Percentiles rank a stretch among this genome's conserved stretches.
Evolutionary conservation across 1,140 invertebrate species (phyloP).

Genomic region (Ceratina australensis): DNA sequence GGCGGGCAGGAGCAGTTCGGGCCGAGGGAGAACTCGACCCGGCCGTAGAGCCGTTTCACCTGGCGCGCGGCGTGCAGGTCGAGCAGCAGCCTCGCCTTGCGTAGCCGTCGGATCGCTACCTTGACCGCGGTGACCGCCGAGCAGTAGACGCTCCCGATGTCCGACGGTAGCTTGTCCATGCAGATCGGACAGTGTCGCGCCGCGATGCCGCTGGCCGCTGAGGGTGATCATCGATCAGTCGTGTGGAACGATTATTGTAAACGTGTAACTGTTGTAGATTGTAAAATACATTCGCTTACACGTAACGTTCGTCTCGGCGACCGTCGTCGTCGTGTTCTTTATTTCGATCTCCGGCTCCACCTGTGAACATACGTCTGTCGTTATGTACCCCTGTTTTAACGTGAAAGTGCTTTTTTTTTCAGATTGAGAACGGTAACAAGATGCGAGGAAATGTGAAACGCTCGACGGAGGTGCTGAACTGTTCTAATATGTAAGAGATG

Average conservation of each 20-base stretch:
- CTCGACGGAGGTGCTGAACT: too few relatives aligned
- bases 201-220: slow-evolving; percentile 21
- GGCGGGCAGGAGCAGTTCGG: slow-evolving; percentile 69
- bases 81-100: slow-evolving; percentile 69
- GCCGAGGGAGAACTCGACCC: slow-evolving; percentile 65
- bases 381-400: too few relatives aligned
- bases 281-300: slow-evolving; percentile 45
- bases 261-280: slow-evolving; percentile 42
- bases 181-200: slow-evolving; percentile 69
- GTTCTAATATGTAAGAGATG: too few relatives aligned
- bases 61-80: slow-evolving; percentile 55
- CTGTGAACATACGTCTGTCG: not conserved
- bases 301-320: not conserved
- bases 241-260: slow-evolving; percentile 27
- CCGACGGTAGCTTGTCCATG: slow-evolving; percentile 64
- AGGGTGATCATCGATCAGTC: slow-evolving; percentile 13
- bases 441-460: too few relatives aligned
- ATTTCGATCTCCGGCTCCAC: not conserved
- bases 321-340: not conserved
- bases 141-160: slow-evolving; percentile 71
- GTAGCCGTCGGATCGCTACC: slow-evolving; percentile 69
- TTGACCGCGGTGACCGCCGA: slow-evolving; percentile 69
- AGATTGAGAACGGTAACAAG: too few relatives aligned
- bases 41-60: slow-evolving; percentile 63
- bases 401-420: too few relatives aligned